These are phyloP conservation scores for Crossocerus cetratus DNA, from an alignment of 2,888 invertebrate genomes.

Conservation along the genomic window DNA sequence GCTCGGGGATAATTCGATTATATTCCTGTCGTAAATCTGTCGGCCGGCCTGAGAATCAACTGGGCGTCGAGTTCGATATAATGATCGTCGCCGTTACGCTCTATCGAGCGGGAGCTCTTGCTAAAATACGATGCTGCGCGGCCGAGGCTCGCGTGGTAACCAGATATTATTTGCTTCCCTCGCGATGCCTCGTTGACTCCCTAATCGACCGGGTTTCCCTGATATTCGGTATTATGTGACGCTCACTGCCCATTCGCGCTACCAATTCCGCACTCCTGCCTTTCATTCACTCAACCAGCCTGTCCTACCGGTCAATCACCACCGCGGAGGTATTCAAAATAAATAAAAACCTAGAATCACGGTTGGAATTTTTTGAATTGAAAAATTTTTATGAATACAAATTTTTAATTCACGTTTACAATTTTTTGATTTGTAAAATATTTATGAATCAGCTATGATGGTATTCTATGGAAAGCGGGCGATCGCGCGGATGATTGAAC, in stretches of 20 bases:
- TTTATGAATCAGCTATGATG: no score
- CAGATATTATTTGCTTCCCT: conserved; percentile 51
- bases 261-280: conserved; percentile 14
- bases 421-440: no score
- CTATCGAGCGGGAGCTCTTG: conserved; percentile 34
- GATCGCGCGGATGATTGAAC: conserved; percentile 20
- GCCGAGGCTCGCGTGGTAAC: conserved; percentile 36
- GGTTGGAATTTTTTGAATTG: no score
- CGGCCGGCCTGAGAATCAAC: conserved; percentile 34
- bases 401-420: no score
- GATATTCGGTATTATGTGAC: conserved; percentile 31
- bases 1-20: no score
- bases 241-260: conserved; percentile 35
- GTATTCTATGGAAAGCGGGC: no score
- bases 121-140: conserved; percentile 39
- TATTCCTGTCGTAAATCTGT: conserved; percentile 27
- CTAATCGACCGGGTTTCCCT: conserved; percentile 35
- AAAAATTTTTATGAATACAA: no score
- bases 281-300: no score
- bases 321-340: no score
- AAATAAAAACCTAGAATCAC: no score
- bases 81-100: conserved; percentile 41
- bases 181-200: conserved; percentile 40
- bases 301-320: no score
- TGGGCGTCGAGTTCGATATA: conserved; percentile 35